Conservation (phyloP, 2,113 vertebrate genomes). For the Myotis davidii region DNA sequence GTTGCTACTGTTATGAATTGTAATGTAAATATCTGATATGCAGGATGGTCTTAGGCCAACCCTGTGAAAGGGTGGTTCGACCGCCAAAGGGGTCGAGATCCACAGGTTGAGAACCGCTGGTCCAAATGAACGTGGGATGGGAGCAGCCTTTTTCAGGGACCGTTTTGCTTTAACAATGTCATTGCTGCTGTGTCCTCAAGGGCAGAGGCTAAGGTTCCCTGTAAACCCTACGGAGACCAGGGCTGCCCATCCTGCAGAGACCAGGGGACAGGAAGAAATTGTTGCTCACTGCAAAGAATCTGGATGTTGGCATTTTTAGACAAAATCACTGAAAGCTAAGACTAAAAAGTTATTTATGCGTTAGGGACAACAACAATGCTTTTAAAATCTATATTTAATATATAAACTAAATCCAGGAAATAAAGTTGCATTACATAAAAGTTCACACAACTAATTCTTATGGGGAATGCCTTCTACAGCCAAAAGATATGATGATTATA, state of each 20-base stretch:
- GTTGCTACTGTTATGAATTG: too few species aligned
- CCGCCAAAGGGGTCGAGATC: too few species aligned
- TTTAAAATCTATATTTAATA: slow-evolving; percentile 29
- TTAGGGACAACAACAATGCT: not conserved
- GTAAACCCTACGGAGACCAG: not conserved
- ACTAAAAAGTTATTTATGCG: slow-evolving; percentile 1
- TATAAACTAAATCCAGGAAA: not conserved
- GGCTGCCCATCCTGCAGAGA: not conserved
- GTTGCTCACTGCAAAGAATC: not conserved
- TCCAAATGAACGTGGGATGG: not conserved
- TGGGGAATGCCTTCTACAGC: not conserved
- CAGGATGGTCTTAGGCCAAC: too few species aligned
- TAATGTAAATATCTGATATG: too few species aligned
- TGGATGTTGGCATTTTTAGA: not conserved
- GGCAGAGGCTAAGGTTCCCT: not conserved
- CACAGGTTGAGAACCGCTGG: too few species aligned
- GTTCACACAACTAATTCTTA: not conserved
- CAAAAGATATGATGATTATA: not conserved
- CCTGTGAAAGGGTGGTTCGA: too few species aligned
- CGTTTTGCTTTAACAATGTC: not conserved
- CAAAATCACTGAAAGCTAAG: slow-evolving; percentile 9
- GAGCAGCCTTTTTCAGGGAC: not conserved
- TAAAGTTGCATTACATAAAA: not conserved
- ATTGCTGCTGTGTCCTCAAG: not conserved
- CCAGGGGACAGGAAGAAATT: not conserved